Evolutionary conservation across 1,140 invertebrate genomes (phyloP).

Genomic region (Listronotus oregonensis): DNA sequence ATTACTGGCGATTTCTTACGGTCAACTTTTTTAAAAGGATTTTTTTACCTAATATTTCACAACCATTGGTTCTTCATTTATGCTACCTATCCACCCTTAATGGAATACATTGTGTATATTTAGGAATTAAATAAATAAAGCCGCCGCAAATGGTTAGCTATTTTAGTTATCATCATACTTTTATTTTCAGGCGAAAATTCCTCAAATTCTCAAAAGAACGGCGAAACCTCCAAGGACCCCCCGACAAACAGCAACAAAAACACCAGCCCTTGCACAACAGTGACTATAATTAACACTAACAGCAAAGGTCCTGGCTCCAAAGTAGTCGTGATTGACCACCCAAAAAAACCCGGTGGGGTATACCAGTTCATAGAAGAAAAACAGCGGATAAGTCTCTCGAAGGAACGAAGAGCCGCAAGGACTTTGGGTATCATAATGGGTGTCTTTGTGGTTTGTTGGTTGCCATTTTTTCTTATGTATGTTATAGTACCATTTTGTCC

Average conservation of each 20-base stretch:
- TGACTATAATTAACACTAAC: slow-evolving; percentile 50
- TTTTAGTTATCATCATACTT: not conserved
- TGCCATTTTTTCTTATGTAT: slow-evolving; percentile 96
- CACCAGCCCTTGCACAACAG: slow-evolving; percentile 49
- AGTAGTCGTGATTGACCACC: slow-evolving; percentile 47
- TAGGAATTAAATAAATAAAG: too few species aligned
- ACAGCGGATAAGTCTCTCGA: slow-evolving; percentile 89
- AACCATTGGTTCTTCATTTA: too few species aligned
- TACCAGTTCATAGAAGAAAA: slow-evolving; percentile 93
- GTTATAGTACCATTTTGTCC: slow-evolving; percentile 87
- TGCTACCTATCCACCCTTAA: too few species aligned
- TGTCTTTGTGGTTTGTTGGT: slow-evolving; percentile 94
- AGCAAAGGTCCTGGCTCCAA: slow-evolving; percentile 45
- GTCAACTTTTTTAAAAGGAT: too few species aligned
- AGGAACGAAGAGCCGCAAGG: slow-evolving; percentile 88
- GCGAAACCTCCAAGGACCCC: slow-evolving; percentile 31
- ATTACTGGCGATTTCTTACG: too few species aligned
- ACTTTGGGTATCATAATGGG: slow-evolving; percentile 94
- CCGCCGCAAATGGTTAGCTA: too few species aligned
- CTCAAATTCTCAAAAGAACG: slow-evolving; percentile 46
- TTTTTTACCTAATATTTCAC: too few species aligned
- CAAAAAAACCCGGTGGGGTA: slow-evolving; percentile 66
- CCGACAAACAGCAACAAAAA: slow-evolving; percentile 40
- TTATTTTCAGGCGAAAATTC: slow-evolving; percentile 51
- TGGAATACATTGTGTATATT: too few species aligned